phyloP scores from a whole-genome alignment of 1,140 invertebrate species.

The Adelges cooleyi region DNA sequence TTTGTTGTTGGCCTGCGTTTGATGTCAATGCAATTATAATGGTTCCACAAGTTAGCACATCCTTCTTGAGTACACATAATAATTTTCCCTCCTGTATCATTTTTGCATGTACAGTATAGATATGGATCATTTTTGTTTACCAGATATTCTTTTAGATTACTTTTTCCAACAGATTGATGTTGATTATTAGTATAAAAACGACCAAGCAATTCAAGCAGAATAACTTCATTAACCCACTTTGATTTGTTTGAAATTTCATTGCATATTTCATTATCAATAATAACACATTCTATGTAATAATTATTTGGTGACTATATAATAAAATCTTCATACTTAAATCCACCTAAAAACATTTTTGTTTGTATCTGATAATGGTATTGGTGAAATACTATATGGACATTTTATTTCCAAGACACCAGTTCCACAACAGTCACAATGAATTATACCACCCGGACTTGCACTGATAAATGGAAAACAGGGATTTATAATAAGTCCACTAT shows the following conservation, averaged over 20 bases:
- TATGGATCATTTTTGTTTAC: not conserved
- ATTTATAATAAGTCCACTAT: not conserved
- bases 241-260: not conserved
- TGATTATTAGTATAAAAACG: not conserved
- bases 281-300: not conserved
- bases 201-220: not conserved
- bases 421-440: conserved; percentile 3
- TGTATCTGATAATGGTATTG: not conserved
- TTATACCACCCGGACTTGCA: not conserved
- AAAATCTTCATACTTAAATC: not conserved
- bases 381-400: not conserved
- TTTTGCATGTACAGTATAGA: not conserved
- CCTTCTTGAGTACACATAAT: not conserved
- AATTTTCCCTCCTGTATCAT: conserved; percentile 1
- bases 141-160: not conserved
- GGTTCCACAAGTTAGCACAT: not conserved
- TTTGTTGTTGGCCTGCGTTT: not conserved
- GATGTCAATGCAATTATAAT: not conserved
- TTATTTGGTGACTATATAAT: not conserved
- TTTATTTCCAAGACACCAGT: not conserved
- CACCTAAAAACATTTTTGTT: not conserved
- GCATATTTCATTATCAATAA: not conserved
- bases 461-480: not conserved
- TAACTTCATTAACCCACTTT: not conserved
- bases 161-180: not conserved